phyloP scores from a whole-genome alignment of 2,888 invertebrate species.

The Pandemis cinnamomeana region DNA sequence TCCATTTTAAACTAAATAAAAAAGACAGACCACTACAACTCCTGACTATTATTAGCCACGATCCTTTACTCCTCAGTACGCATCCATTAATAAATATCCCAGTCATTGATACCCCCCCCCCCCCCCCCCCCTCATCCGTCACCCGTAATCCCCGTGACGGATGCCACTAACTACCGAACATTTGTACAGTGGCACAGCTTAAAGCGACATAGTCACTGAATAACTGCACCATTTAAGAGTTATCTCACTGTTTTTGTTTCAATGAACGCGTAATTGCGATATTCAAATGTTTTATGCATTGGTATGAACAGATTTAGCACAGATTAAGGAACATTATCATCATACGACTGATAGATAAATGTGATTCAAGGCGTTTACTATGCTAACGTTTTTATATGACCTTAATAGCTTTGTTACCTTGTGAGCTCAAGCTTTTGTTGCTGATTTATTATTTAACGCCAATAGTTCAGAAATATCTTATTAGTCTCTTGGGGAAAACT shows the following conservation, averaged over 20 bases:
- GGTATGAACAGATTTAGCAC: too few species aligned
- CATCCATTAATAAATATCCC: slow-evolving; percentile 29
- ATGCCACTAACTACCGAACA: slow-evolving; percentile 56
- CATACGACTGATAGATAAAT: too few species aligned
- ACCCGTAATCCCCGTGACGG: slow-evolving; percentile 50
- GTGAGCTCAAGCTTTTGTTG: background rate
- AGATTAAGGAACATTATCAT: too few species aligned
- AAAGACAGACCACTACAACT: background rate
- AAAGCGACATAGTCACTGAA: background rate
- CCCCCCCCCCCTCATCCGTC: slow-evolving; percentile 25
- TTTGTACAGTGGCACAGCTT: slow-evolving; percentile 47
- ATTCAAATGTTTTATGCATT: too few species aligned
- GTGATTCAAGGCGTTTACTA: too few species aligned
- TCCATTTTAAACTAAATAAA: too few species aligned
- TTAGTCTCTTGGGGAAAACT: background rate
- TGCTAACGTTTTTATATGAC: background rate
- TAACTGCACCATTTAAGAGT: too few species aligned
- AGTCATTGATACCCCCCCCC: slow-evolving; percentile 22
- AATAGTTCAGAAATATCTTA: background rate
- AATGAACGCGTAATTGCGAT: too few species aligned
- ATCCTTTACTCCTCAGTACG: slow-evolving; percentile 18
- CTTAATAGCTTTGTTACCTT: background rate
- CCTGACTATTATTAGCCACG: background rate
- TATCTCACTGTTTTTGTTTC: too few species aligned
- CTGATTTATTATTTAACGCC: background rate